phyloP scores from a whole-genome alignment of 2,797 vertebrate species.

The Jordanella pulchra region DNA sequence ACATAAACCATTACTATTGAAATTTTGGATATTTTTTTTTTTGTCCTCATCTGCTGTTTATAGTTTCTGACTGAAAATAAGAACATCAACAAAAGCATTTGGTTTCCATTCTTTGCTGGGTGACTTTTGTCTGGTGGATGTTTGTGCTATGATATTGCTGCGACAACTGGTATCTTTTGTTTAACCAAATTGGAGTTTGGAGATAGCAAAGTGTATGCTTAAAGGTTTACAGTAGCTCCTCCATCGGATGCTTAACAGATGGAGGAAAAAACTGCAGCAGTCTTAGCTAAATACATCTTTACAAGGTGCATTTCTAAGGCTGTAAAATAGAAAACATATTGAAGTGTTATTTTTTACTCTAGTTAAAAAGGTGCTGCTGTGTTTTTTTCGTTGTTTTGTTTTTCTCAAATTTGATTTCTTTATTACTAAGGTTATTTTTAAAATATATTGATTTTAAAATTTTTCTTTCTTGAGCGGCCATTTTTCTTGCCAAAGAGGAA shows the following conservation, averaged over 20 bases:
- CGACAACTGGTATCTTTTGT: not conserved
- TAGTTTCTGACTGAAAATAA: not conserved
- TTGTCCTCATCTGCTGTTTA: not conserved
- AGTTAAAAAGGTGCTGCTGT: not conserved
- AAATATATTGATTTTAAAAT: slow-evolving; percentile 11
- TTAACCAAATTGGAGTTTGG: not conserved
- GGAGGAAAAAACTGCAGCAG: not conserved
- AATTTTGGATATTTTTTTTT: not conserved
- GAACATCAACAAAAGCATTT: too few relatives aligned
- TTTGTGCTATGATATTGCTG: not conserved
- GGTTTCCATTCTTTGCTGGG: not conserved
- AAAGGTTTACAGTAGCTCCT: not conserved
- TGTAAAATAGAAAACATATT: not conserved
- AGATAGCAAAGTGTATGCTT: not conserved
- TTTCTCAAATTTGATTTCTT: not conserved
- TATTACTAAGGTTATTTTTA: not conserved
- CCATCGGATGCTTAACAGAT: not conserved
- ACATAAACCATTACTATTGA: too few relatives aligned
- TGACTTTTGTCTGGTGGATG: not conserved
- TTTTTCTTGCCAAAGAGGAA: slow-evolving; percentile 38
- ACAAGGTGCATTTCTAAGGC: not conserved
- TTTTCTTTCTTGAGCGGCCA: slow-evolving; percentile 41
- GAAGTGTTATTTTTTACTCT: not conserved
- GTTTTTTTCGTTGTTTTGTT: too few relatives aligned
- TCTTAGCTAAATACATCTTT: not conserved